Conservation (phyloP, 2,797 vertebrate species). For the Fundulus diaphanus region DNA sequence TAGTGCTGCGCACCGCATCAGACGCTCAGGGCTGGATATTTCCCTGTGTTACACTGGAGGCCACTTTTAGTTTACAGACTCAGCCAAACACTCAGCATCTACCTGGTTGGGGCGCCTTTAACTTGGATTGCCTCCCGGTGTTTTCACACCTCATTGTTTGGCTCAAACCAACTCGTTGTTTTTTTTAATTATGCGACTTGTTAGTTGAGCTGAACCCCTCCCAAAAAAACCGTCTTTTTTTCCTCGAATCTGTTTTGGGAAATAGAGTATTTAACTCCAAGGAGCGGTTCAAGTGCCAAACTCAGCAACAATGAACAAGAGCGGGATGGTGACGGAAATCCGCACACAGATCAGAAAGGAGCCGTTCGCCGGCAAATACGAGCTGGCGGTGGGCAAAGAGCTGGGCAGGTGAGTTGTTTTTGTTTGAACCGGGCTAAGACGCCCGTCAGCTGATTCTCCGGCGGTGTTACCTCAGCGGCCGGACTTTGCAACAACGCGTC, state of each 20-base stretch:
- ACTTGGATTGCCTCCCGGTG: slow-evolving; percentile 49
- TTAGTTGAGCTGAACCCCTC: slow-evolving; percentile 35
- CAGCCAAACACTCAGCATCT: slow-evolving; percentile 15
- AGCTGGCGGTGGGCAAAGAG: slow-evolving; percentile 79
- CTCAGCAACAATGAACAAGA: slow-evolving; percentile 77
- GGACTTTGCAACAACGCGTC: slow-evolving; percentile 2
- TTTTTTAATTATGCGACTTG: slow-evolving; percentile 50
- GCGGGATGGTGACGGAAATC: slow-evolving; percentile 81
- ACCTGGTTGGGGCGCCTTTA: slow-evolving; percentile 17
- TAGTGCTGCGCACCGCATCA: slow-evolving; percentile 31
- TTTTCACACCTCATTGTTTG: slow-evolving; percentile 5
- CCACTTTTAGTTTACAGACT: slow-evolving; percentile 47
- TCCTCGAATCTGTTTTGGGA: slow-evolving; percentile 5
- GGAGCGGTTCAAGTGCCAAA: slow-evolving; percentile 56
- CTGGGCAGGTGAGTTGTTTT: slow-evolving; percentile 79
- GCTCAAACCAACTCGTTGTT: background rate
- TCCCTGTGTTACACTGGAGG: slow-evolving; percentile 61
- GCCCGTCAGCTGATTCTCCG: slow-evolving; percentile 5
- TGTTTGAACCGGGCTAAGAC: background rate
- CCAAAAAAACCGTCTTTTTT: slow-evolving; percentile 3
- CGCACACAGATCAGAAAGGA: slow-evolving; percentile 81
- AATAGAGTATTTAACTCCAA: slow-evolving; percentile 15
- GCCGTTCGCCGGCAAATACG: slow-evolving; percentile 78
- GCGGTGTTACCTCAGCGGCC: background rate
- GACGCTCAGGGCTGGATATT: slow-evolving; percentile 52